Evolutionary conservation across 2,797 vertebrate species (phyloP).

Genomic region (Sarcoramphus papa): DNA sequence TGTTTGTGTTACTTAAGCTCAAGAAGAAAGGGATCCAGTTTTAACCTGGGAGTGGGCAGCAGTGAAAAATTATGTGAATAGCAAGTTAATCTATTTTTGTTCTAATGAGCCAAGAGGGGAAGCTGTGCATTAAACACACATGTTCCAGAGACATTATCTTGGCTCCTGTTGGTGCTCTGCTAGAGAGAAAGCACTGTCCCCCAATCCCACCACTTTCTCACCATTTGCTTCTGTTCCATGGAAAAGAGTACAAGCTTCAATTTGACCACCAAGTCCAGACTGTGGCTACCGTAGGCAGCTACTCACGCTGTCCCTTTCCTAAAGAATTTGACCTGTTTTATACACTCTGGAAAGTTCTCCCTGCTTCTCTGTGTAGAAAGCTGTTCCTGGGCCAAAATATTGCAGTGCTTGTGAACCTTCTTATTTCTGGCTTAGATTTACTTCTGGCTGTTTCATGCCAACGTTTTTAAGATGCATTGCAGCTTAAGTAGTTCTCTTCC

Average conservation of each 20-base stretch:
- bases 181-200: not conserved
- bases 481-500: not conserved
- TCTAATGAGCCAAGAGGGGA: not conserved
- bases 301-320: not conserved
- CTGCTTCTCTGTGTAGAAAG: not conserved
- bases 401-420: not conserved
- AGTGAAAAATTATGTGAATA: not conserved
- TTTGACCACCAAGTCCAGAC: not conserved
- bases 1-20: not conserved
- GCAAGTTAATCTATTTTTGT: not conserved
- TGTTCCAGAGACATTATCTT: not conserved
- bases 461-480: not conserved
- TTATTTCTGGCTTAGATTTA: not conserved
- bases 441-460: not conserved
- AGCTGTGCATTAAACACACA: not conserved
- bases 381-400: not conserved
- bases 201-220: not conserved
- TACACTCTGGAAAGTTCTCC: not conserved
- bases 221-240: not conserved
- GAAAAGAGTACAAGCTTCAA: not conserved
- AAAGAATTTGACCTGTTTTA: not conserved
- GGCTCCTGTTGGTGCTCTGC: not conserved
- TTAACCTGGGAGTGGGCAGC: not conserved
- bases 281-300: not conserved
- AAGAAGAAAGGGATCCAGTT: not conserved